Evolutionary conservation across 1,140 invertebrate genomes (phyloP), one percentile per base, ranked within the genome.

Genomic region (Trichoplusia ni): DNA sequence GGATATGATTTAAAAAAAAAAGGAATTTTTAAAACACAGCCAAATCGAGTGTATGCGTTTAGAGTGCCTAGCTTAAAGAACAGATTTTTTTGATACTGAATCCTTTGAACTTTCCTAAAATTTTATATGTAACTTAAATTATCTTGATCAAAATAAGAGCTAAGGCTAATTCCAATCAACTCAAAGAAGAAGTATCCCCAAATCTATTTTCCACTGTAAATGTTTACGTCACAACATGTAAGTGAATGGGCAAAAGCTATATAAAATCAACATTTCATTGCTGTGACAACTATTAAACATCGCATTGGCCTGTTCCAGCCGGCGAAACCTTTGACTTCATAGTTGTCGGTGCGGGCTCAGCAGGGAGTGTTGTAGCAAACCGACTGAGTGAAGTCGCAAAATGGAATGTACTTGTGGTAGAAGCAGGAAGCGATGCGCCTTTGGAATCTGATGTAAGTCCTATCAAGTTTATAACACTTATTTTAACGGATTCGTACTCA

Each of bases 341-440:
- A 7, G 63, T 73, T 29, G 67, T 64, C 0, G 70, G 70, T 77
- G 88, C 72, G 19, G 88, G 88, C 3, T 75, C 81, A 11, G 86
- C 73, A 2, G 89, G 89, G 5, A 90, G 79, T 21, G 77, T 76
- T 1, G 56, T 87, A 5, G 89, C 86, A 0, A 62, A 65, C 4
- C 77, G 89, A 59, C 35, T 90, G 13, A 86, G 81, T 61, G 88
- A 90, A 64, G 46, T 75, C 5, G 0, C 47, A 0, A 27, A 79
- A 0, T 89, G 78, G 81, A 75, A 64, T 0, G 67, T 89, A 9
- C 61, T 90, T 0, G 61, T 94, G 2, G 9, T 93, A 0, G 93
- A 94, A 82, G 92, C 92, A 2, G 93, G 93, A 5, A 38, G 29
- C 18, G 46, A 66, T 31, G 40, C 69, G 3, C 69, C 67, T 16